Evolutionary conservation across 2,888 invertebrate genomes (phyloP).

Genomic region (Rugalucina vietnamica): DNA sequence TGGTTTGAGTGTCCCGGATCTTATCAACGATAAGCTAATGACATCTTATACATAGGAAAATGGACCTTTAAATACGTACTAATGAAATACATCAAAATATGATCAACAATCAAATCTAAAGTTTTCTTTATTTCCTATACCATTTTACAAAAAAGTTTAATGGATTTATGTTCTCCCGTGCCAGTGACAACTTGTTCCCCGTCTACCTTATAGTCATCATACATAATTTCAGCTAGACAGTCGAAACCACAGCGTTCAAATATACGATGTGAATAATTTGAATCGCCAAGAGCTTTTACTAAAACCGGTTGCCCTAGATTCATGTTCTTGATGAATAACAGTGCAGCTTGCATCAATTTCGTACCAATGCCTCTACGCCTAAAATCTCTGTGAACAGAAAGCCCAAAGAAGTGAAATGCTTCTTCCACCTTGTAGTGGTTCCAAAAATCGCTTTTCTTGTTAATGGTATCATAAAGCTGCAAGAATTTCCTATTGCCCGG

Average conservation of each 20-base stretch:
- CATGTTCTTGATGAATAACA: background rate
- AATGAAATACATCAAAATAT: too few relatives aligned
- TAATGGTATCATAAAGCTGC: background rate
- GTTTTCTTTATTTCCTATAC: too few relatives aligned
- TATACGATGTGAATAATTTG: slow-evolving; percentile 25
- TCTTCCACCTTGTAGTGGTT: slow-evolving; percentile 3
- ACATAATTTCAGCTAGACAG: background rate
- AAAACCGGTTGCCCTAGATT: slow-evolving; percentile 1
- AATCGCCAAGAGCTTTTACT: background rate
- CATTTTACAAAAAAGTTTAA: background rate
- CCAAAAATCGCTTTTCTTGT: background rate
- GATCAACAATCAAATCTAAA: too few relatives aligned
- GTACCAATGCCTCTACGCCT: background rate
- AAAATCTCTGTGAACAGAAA: slow-evolving; percentile 2
- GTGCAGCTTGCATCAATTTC: background rate
- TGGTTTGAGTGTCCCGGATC: too few relatives aligned
- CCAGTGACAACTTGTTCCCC: background rate
- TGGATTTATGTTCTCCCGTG: slow-evolving; percentile 24
- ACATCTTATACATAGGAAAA: too few relatives aligned
- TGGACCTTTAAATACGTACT: too few relatives aligned
- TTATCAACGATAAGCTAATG: too few relatives aligned
- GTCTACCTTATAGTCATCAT: slow-evolving; percentile 2
- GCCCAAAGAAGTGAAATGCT: background rate
- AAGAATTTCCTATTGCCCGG: background rate
- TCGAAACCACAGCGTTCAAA: slow-evolving; percentile 8